phyloP scores from a whole-genome alignment of 2,797 vertebrate genomes.

The Saxicola maurus region DNA sequence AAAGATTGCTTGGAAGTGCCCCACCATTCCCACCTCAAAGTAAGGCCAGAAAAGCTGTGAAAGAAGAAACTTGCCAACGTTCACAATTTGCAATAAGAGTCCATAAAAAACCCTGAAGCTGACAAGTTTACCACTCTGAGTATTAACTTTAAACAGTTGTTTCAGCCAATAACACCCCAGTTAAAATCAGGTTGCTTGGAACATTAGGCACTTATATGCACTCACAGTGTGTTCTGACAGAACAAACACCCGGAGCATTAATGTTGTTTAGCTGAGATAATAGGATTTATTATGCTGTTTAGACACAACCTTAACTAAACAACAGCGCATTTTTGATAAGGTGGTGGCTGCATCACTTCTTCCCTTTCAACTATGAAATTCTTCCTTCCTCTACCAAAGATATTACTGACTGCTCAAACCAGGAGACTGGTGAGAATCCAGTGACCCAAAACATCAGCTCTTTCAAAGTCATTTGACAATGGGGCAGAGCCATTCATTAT shows the following conservation, averaged over 20 bases:
- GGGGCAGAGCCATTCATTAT: not conserved
- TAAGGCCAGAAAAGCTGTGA: not conserved
- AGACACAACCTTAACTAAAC: not conserved
- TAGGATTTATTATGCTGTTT: not conserved
- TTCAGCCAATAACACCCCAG: constrained; percentile 17
- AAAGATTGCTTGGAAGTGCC: not conserved
- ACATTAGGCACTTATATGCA: not conserved
- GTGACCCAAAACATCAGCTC: not conserved
- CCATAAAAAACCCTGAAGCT: not conserved
- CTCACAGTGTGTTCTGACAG: not conserved
- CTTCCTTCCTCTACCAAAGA: not conserved
- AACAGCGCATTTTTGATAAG: not conserved
- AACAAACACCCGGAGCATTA: not conserved
- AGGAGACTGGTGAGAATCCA: not conserved
- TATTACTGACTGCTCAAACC: not conserved
- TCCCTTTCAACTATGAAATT: not conserved
- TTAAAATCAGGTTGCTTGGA: constrained; percentile 11
- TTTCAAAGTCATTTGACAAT: not conserved
- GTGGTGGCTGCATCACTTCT: not conserved
- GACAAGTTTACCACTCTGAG: not conserved
- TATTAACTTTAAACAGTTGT: not conserved
- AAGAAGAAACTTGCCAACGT: not conserved
- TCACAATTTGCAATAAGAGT: not conserved
- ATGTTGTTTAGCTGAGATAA: not conserved
- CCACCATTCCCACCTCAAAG: not conserved